phyloP scores from a whole-genome alignment of 2,113 vertebrate genomes.

The Sander lucioperca region DNA sequence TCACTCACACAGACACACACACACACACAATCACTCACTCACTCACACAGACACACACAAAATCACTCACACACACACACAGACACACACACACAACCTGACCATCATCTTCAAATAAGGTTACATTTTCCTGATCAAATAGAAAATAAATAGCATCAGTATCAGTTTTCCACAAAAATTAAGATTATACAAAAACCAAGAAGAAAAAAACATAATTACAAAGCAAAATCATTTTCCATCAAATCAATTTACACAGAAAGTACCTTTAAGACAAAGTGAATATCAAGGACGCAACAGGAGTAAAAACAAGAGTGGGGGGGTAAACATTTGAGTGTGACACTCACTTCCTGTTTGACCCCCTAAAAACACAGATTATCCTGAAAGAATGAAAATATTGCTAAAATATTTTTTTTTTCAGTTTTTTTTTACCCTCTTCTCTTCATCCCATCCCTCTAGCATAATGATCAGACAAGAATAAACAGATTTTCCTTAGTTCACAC shows the following conservation, averaged over 20 bases:
- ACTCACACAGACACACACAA: constrained; percentile 27
- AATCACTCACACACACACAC: too few relatives aligned
- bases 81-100: constrained; percentile 65
- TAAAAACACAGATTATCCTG: constrained; percentile 77
- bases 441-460: constrained; percentile 51
- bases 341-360: constrained; percentile 62
- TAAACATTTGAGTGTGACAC: constrained; percentile 58
- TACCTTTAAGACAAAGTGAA: constrained; percentile 80
- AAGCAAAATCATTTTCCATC: constrained; percentile 73
- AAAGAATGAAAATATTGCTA: constrained; percentile 86
- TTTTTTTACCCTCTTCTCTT: constrained; percentile 58
- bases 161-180: constrained; percentile 79
- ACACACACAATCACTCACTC: constrained; percentile 38
- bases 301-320: constrained; percentile 68
- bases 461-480: constrained; percentile 79
- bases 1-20: constrained; percentile 4
- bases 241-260: constrained; percentile 78
- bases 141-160: constrained; percentile 80
- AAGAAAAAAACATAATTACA: constrained; percentile 74
- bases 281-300: constrained; percentile 76
- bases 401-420: constrained; percentile 74
- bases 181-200: constrained; percentile 81
- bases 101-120: constrained; percentile 70
- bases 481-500: constrained; percentile 74
- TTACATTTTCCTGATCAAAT: constrained; percentile 81